Base-by-base conservation (phyloP, 2,113 vertebrate species). In the Hippoglossus stenolepis region DNA sequence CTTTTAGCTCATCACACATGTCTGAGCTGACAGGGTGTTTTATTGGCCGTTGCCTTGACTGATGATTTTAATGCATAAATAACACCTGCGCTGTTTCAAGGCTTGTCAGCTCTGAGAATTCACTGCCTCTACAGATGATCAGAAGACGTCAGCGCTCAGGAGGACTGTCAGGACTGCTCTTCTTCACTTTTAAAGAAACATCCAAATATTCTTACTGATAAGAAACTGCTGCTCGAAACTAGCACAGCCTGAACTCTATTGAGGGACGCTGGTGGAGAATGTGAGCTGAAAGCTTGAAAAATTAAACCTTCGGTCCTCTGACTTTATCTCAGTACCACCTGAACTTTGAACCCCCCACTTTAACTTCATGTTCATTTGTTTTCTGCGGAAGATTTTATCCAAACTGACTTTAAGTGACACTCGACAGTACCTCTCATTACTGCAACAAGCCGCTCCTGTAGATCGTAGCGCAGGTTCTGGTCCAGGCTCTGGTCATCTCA, bases 261-360 rank as follows among this genome's bases (percentile, higher is more conserved):
- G 31, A 7, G 72, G 2, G 24, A 18, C 13, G 43, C 43, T n/a
- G 20, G 8, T 54, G 18, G 31, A 66, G 17, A 78, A 59, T 66
- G 17, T 47, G 12, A 43, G 12, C 23, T 54, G 28, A 35, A 67
- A 31, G 18, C n/a, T 66, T 20, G n/a, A 20, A 21, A 73, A 64
- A 24, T 10, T 15, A 18, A 18, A 66, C 64, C n/a, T 57, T 75
- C 70, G 60, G 31, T 21, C 35, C 20, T 51, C 24, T 38, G 1
- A 2, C 8, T 78, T 53, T 51, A 70, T 51, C 56, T 61, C 18
- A 5, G 11, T 40, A 13, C 70, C 66, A 76, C 20, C 43, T 87
- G 64, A 75, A 70, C 68, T 79, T 78, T 72, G 57, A 76, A 56
- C 54, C 26, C 47, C 21, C n/a, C 15, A n/a, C 49, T 66, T 57